Evolutionary conservation across 2,797 vertebrate species (phyloP).

Genomic region (Lepus oiostolus): DNA sequence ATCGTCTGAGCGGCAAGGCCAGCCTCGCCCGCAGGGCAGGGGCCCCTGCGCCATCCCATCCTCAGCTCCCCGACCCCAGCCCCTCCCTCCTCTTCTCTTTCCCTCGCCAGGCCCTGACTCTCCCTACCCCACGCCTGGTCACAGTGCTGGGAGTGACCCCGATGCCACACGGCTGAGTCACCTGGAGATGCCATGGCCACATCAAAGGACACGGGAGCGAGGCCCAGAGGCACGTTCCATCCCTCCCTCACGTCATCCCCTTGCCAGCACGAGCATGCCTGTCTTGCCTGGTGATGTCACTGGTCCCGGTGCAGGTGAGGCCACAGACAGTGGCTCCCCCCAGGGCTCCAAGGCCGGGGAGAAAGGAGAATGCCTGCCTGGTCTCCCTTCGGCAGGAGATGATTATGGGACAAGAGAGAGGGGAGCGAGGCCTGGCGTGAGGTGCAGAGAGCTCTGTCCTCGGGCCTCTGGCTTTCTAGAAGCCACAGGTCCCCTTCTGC

Average conservation of each 20-base stretch:
- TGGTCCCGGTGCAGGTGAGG: not conserved
- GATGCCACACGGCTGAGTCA: conserved; percentile 51
- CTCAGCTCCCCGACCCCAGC: not conserved
- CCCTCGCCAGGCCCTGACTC: not conserved
- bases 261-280: conserved; percentile 6
- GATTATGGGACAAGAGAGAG: not conserved
- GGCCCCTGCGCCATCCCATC: not conserved
- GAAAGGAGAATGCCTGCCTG: not conserved
- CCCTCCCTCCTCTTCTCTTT: not conserved
- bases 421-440: not conserved
- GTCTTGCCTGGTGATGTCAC: conserved; percentile 50
- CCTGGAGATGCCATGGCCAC: not conserved
- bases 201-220: conserved; percentile 13
- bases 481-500: not conserved
- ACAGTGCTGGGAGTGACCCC: not conserved
- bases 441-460: not conserved
- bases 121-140: not conserved
- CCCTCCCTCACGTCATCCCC: conserved; percentile 29
- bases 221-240: conserved; percentile 9
- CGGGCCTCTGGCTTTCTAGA: not conserved
- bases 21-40: not conserved
- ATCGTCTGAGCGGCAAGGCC: not conserved
- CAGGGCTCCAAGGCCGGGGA: not conserved
- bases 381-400: conserved; percentile 18
- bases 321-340: not conserved